These are phyloP conservation scores for Dicaeum eximium DNA, from an alignment of 2,113 vertebrate species.

Conservation along the genomic window DNA sequence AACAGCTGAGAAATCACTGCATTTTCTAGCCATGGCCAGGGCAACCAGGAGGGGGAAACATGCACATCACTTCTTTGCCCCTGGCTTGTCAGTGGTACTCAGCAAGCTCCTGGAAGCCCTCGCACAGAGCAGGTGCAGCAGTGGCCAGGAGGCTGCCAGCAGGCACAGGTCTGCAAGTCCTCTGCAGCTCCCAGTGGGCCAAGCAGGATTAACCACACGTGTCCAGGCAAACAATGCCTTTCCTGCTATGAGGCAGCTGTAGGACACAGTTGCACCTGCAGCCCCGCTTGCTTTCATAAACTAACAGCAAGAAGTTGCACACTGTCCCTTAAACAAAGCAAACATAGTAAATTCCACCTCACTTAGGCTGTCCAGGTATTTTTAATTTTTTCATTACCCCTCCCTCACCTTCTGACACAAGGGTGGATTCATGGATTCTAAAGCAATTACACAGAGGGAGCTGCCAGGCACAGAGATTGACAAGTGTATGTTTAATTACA, in stretches of 20 bases:
- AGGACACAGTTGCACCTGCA: not conserved
- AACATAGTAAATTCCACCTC: not conserved
- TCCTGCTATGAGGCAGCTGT: not conserved
- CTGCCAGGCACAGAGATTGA: not conserved
- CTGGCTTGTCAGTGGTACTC: not conserved
- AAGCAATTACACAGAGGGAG: fast-evolving
- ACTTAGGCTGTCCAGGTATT: not conserved
- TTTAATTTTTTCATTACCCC: not conserved
- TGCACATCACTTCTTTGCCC: not conserved
- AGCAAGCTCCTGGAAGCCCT: not conserved
- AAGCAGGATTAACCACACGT: fast-evolving
- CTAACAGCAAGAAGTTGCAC: not conserved
- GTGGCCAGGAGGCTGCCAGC: not conserved
- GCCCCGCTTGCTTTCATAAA: not conserved
- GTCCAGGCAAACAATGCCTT: fast-evolving
- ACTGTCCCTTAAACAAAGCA: not conserved
- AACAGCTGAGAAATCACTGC: not conserved
- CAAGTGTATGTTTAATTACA: not conserved
- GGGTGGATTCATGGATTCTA: not conserved
- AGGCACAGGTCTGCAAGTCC: not conserved
- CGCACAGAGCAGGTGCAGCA: fast-evolving
- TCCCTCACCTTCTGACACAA: not conserved
- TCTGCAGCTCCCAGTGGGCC: not conserved
- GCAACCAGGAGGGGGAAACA: not conserved
- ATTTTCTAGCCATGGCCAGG: not conserved